Evolutionary conservation across 2,113 vertebrate species (phyloP), one percentile per base, ranked within the genome.

Genomic region (Colistium nudipinnis): DNA sequence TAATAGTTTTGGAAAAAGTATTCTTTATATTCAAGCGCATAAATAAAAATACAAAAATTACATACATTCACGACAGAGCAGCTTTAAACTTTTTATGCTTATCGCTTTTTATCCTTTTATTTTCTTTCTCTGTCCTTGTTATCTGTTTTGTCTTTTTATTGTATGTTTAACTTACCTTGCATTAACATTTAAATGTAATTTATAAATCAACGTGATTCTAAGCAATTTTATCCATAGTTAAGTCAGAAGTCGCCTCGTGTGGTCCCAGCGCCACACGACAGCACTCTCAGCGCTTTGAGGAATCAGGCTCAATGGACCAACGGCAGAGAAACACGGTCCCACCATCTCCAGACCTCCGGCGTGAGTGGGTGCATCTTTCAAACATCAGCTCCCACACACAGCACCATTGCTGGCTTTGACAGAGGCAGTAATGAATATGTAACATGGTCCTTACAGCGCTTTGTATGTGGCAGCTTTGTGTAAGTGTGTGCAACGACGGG

Each of bases 391-490:
- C 38, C 45, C 43, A 48, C 66, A 70, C 60, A 60, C 31, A 41
- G 30, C 41, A 56, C 49, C 36, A 4, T 45, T 41, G 53, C 39
- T 1, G 63, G 54, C 78, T 78, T 71, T 82, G 78, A 87, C 86
- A 88, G 90, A 89, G 90, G 90, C 60, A 86, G 92, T 92, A 94
- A 96, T 95, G 94, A 95, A 95, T 96, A 94, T 95, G 94, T 94
- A 96, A 95, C 93, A 94, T 90, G 91, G 70, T 56, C 68, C 14
- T 80, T 38, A 63, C 35, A 76, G 68, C 17, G 53, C 79, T 81
- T 78, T 79, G 74, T 80, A 31, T 69, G 41, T 25, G 47, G 64
- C 31, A 28, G 78, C 68, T 74, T 67, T 78, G 68, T 63, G 64
- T 38, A 25, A 57, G 53, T 62, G 68, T 59, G 59, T 38, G 57